A percentile compares a stretch with the other conserved stretches of the same genome.
phyloP scores from a whole-genome alignment of 2,797 vertebrate species.

The Lindbergichthys nudifrons region DNA sequence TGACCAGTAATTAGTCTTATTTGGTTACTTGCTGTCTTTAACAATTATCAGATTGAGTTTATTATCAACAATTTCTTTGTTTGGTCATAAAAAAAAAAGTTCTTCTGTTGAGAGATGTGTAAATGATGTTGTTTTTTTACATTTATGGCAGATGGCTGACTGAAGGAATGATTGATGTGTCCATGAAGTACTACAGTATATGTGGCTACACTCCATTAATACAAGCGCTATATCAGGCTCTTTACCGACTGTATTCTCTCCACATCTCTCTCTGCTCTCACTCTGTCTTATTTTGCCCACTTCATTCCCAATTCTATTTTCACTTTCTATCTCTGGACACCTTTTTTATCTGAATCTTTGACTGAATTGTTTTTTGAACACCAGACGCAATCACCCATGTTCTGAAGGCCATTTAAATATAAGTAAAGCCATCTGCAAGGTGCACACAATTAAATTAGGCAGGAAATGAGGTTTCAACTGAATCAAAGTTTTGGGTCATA shows the following conservation, averaged over 20 bases:
- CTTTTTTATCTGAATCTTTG: constrained; percentile 89
- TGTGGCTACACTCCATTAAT: constrained; percentile 52
- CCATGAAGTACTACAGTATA: constrained; percentile 21
- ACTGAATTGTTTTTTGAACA: constrained; percentile 75
- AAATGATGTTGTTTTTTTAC: constrained; percentile 23
- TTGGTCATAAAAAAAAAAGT: constrained; percentile 9
- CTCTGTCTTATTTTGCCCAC: constrained; percentile 82
- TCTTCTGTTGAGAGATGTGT: neutral
- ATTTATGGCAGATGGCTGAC: constrained; percentile 33
- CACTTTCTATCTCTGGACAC: constrained; percentile 87
- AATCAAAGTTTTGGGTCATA: constrained; percentile 13
- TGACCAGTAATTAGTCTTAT: neutral
- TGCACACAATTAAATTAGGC: constrained; percentile 74
- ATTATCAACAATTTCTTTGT: neutral
- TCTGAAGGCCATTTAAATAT: constrained; percentile 64
- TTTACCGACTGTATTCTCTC: constrained; percentile 60
- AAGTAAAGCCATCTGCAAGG: constrained; percentile 61
- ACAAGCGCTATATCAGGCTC: constrained; percentile 27
- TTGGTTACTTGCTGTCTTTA: neutral
- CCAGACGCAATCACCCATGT: constrained; percentile 78
- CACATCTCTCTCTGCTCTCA: constrained; percentile 60
- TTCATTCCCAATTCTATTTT: constrained; percentile 95
- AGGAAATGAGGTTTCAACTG: constrained; percentile 52
- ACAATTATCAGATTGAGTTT: constrained; percentile 1
- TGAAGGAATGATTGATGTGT: constrained; percentile 42